Evolutionary conservation across 92 coral and sea anemone genomes (phyloP), one percentile per base, ranked within the genome.

Genomic region (Epizoanthus illoricatus): DNA sequence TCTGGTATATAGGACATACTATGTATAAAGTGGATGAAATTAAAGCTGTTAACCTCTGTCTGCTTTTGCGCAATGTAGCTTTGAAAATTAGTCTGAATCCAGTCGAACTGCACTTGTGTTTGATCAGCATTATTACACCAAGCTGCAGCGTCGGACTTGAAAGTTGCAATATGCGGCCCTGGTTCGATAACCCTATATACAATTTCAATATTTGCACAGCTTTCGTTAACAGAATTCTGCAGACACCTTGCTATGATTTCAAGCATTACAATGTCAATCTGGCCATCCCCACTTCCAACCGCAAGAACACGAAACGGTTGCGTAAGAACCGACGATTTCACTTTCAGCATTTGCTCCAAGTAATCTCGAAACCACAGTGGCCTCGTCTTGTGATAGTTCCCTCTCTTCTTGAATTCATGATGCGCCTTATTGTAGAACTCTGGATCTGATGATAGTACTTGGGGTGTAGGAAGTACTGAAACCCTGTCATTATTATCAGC

Each of bases 241-340:
- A 74, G 28, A n/a, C 65, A 40, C 21, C 56, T 58, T 0, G 5
- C 19, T 24, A 74, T 54, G 19, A 55, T 63, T 11, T 20, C 65
- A 6, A 74, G 56, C 42, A 74, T 74, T 55, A 8, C 24, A 19
- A 74, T 52, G 49, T 56, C 65, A 23, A 55, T 52, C 43, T 55
- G 24, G 21, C 79, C 79, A 19, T 74, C 79, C 10, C 43, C 79
- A 18, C 79, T 74, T n/a, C 65, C 79, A 7, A 74, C 56, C 15
- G 63, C 79, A 10, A 74, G 65, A 17, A 74, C 79, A 24, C 79
- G 79, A 23, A 52, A 57, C n/a, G 16, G n/a, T 65, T 24, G 47
- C 12, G 20, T 42, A 3, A 33, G 56, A 54, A 43, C 19, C 24
- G 47, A 54, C 16, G 56, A 52, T 3, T 24, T 74, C 3, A 19